Conservation (phyloP, 2,113 vertebrate species). For the Scalopus aquaticus region DNA sequence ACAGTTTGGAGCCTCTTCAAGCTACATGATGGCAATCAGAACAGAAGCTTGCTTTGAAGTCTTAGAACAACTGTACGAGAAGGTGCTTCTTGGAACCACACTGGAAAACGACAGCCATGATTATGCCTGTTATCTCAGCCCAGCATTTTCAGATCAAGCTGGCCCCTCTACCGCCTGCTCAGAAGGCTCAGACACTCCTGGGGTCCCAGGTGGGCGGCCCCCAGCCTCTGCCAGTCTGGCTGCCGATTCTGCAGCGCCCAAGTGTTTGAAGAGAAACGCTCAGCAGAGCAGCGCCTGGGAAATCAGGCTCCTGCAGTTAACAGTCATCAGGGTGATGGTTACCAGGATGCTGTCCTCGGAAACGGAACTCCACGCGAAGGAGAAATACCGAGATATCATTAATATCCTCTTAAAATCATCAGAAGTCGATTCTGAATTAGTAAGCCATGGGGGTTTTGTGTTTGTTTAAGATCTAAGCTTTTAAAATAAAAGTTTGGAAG, state of each 20-base stretch:
- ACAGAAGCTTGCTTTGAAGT: conserved; percentile 78
- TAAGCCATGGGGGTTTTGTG: conserved; percentile 78
- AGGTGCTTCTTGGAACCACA: conserved; percentile 77
- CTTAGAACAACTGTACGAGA: conserved; percentile 83
- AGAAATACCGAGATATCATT: conserved; percentile 82
- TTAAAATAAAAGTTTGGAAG: not conserved
- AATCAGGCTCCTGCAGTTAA: conserved; percentile 85
- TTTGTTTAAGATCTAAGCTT: not conserved
- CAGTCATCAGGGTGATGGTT: conserved; percentile 85
- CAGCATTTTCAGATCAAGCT: conserved; percentile 27
- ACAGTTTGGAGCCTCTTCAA: not conserved
- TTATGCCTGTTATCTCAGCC: conserved; percentile 78
- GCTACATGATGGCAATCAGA: not conserved
- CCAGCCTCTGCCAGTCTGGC: not conserved
- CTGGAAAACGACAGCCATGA: conserved; percentile 76
- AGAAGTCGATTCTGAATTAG: conserved; percentile 87
- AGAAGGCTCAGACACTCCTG: not conserved
- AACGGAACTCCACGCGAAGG: conserved; percentile 2
- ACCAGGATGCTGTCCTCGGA: conserved; percentile 67
- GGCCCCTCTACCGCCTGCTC: not conserved
- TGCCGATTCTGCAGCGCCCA: not conserved
- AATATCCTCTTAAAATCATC: conserved; percentile 82
- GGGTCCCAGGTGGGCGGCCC: not conserved
- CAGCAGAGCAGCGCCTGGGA: conserved; percentile 67
- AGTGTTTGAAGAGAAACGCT: not conserved